These are phyloP conservation scores for Chloroceryle inda DNA, from an alignment of 2,797 vertebrate genomes.

Conservation along the genomic window DNA sequence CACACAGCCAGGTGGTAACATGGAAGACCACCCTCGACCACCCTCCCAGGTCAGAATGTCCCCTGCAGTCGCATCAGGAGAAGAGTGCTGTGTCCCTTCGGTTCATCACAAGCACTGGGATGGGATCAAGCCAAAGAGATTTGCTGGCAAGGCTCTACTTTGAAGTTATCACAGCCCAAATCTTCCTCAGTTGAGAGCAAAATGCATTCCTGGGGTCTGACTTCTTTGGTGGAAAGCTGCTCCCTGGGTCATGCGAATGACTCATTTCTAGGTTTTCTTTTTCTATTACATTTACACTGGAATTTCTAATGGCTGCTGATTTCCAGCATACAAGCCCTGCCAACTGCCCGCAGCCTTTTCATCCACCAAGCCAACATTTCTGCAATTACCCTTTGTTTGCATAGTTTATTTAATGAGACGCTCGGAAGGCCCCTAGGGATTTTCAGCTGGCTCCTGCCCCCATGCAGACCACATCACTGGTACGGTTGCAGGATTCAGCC, in stretches of 20 bases:
- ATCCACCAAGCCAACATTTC: not conserved
- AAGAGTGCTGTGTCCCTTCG: fast-evolving
- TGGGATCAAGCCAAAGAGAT: not conserved
- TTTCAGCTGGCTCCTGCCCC: not conserved
- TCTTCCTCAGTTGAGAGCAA: not conserved
- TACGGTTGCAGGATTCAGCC: not conserved
- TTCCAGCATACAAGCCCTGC: not conserved
- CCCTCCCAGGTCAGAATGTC: not conserved
- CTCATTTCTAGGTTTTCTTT: not conserved
- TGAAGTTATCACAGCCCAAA: not conserved
- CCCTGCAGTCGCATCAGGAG: not conserved
- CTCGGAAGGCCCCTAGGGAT: not conserved
- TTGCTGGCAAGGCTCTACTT: not conserved
- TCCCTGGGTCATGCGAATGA: not conserved
- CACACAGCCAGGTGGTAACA: fast-evolving
- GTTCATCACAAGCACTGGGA: not conserved
- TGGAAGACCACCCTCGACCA: not conserved
- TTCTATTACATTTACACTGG: not conserved
- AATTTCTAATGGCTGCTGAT: not conserved
- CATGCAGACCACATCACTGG: fast-evolving
- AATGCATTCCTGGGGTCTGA: not conserved
- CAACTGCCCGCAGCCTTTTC: not conserved
- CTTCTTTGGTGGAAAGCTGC: not conserved
- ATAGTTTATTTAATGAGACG: not conserved
- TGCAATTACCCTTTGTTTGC: not conserved